Conservation (phyloP, 1,140 invertebrate species). For the Drosophila tsacasi region DNA sequence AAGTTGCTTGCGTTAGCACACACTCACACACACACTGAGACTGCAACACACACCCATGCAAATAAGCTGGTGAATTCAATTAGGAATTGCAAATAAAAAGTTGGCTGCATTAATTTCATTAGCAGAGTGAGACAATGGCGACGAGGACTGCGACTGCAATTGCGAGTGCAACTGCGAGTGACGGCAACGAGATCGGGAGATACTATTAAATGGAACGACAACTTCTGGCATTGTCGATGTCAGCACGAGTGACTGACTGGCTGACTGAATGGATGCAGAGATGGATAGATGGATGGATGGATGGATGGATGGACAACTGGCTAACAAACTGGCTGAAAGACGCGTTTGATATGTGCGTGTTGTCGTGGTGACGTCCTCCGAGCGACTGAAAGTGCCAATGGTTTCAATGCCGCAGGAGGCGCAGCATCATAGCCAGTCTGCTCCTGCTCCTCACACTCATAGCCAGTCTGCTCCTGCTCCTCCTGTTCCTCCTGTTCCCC, state of each 20-base stretch:
- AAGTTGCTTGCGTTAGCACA: constrained; percentile 24
- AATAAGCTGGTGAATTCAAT: constrained; percentile 67
- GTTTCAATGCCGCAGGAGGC: constrained; percentile 55
- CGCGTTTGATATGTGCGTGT: constrained; percentile 44
- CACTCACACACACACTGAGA: constrained; percentile 1
- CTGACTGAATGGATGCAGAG: background rate
- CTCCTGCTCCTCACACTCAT: background rate
- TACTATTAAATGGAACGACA: constrained; percentile 32
- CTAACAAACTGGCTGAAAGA: constrained; percentile 25
- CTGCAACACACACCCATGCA: constrained; percentile 5
- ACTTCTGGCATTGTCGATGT: constrained; percentile 29
- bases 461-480: background rate
- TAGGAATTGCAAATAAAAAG: constrained; percentile 77
- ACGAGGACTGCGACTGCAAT: constrained; percentile 26
- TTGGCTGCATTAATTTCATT: constrained; percentile 79
- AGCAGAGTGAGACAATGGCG: constrained; percentile 39
- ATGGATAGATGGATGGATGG: background rate
- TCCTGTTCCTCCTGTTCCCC: background rate
- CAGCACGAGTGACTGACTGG: constrained; percentile 22
- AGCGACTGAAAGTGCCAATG: constrained; percentile 68
- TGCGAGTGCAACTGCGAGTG: constrained; percentile 17
- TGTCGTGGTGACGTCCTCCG: constrained; percentile 60
- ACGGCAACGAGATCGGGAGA: constrained; percentile 35
- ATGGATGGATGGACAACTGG: constrained; percentile 21
- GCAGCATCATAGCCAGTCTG: constrained; percentile 24